These are phyloP conservation scores for Stigmatopora nigra DNA, from an alignment of 2,113 vertebrate species.

Conservation along the genomic window DNA sequence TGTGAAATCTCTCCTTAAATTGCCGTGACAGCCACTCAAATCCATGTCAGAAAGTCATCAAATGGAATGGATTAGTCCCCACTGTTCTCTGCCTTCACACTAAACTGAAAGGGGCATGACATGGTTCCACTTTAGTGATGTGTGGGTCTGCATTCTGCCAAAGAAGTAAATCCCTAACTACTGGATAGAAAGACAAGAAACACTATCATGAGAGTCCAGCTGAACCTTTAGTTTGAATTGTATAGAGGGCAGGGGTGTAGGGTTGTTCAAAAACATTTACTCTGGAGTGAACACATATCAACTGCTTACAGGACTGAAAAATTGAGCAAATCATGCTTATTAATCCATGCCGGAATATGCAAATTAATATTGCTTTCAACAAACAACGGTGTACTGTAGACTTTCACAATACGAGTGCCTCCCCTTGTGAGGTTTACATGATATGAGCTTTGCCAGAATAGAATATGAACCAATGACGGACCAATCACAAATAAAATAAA, in stretches of 20 bases:
- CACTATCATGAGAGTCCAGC: slow-evolving; percentile 34
- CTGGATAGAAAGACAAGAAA: too few relatives aligned
- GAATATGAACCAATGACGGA: slow-evolving; percentile 2
- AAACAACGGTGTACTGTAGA: slow-evolving; percentile 28
- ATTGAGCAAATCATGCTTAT: slow-evolving; percentile 43
- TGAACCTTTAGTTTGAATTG: slow-evolving; percentile 15
- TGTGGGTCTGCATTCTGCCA: slow-evolving; percentile 44
- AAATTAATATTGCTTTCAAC: slow-evolving; percentile 23
- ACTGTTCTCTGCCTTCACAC: slow-evolving; percentile 37
- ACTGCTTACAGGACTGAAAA: slow-evolving; percentile 33
- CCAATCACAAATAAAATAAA: slow-evolving; percentile 33
- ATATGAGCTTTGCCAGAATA: too few relatives aligned
- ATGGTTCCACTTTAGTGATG: slow-evolving; percentile 44
- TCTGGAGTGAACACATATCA: slow-evolving; percentile 34
- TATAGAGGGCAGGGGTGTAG: slow-evolving; percentile 27
- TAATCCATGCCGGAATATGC: slow-evolving; percentile 48
- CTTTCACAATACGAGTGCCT: too few relatives aligned
- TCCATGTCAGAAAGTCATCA: slow-evolving; percentile 51
- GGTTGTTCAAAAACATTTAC: not conserved
- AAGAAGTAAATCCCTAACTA: slow-evolving; percentile 38
- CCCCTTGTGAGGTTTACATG: too few relatives aligned
- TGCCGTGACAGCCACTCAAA: slow-evolving; percentile 51
- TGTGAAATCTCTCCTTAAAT: slow-evolving; percentile 58
- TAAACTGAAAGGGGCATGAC: slow-evolving; percentile 45
- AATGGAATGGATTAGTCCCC: slow-evolving; percentile 49